Evolutionary conservation across 1,140 invertebrate genomes (phyloP).

Genomic region (Wiebesia pumilae): DNA sequence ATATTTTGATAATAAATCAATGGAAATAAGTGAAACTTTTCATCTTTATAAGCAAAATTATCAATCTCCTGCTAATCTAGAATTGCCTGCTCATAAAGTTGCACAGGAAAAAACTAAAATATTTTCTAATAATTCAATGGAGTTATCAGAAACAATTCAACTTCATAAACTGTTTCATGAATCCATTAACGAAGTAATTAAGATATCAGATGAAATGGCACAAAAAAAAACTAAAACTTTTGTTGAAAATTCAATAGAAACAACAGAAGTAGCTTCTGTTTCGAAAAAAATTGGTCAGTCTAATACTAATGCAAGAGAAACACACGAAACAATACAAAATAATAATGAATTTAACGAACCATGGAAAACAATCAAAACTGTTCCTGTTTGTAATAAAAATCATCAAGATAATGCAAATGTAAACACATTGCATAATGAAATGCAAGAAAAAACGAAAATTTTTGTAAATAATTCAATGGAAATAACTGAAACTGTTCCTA

Average conservation of each 20-base stretch:
- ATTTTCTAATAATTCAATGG: constrained; percentile 39
- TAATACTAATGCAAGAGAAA: neutral
- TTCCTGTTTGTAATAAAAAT: neutral
- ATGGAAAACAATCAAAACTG: constrained; percentile 47
- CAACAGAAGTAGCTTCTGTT: constrained; percentile 12
- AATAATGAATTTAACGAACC: constrained; percentile 19
- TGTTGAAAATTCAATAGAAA: constrained; percentile 12
- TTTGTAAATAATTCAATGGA: constrained; percentile 23
- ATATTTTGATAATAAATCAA: constrained; percentile 22
- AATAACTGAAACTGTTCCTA: constrained; percentile 15
- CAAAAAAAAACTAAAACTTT: constrained; percentile 25
- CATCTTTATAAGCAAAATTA: neutral
- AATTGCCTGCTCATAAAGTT: neutral
- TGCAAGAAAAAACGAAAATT: constrained; percentile 23
- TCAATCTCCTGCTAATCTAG: neutral
- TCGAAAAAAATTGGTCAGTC: neutral
- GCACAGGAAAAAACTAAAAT: neutral
- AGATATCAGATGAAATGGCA: neutral
- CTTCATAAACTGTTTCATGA: neutral
- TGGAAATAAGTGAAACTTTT: constrained; percentile 33
- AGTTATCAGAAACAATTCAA: constrained; percentile 28
- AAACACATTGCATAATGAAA: neutral
- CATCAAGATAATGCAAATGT: neutral
- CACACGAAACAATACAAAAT: neutral
- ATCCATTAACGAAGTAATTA: neutral